A percentile compares a stretch with the other conserved stretches of the same genome.
These are phyloP conservation scores for Lophochroa leadbeateri DNA, from an alignment of 2,113 vertebrate species.

Conservation along the genomic window DNA sequence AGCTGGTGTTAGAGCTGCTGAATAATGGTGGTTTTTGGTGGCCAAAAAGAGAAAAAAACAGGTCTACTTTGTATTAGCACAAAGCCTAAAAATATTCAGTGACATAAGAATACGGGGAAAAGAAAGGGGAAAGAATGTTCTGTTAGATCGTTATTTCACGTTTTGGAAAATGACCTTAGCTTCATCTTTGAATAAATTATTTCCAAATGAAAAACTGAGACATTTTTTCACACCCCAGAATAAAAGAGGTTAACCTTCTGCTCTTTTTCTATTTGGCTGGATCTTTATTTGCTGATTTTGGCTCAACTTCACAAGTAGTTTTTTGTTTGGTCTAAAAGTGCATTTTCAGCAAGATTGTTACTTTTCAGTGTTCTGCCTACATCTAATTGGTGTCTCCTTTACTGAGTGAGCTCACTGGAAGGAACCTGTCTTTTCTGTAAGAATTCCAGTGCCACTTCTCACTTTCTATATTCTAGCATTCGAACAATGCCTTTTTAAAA, in stretches of 20 bases:
- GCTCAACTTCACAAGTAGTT: not conserved
- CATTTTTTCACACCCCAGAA: not conserved
- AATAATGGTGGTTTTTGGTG: not conserved
- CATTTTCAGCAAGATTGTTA: not conserved
- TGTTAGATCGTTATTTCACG: not conserved
- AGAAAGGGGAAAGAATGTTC: not conserved
- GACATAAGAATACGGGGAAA: not conserved
- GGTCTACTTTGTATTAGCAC: not conserved
- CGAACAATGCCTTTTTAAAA: not conserved
- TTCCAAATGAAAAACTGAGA: not conserved
- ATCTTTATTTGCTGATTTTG: not conserved
- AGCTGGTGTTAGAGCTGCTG: slow-evolving; percentile 27
- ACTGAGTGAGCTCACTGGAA: not conserved
- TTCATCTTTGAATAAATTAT: not conserved
- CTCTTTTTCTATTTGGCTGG: not conserved
- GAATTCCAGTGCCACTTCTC: not conserved
- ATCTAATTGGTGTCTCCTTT: not conserved
- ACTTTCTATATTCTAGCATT: not conserved
- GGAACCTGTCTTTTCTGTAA: not conserved
- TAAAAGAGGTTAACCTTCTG: not conserved
- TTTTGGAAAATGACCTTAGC: not conserved
- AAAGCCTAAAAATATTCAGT: not conserved
- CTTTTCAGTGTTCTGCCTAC: not conserved
- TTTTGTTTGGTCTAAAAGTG: not conserved
- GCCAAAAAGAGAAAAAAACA: not conserved